phyloP scores from a whole-genome alignment of 1,140 invertebrate species.

The Drosophila arawakana region DNA sequence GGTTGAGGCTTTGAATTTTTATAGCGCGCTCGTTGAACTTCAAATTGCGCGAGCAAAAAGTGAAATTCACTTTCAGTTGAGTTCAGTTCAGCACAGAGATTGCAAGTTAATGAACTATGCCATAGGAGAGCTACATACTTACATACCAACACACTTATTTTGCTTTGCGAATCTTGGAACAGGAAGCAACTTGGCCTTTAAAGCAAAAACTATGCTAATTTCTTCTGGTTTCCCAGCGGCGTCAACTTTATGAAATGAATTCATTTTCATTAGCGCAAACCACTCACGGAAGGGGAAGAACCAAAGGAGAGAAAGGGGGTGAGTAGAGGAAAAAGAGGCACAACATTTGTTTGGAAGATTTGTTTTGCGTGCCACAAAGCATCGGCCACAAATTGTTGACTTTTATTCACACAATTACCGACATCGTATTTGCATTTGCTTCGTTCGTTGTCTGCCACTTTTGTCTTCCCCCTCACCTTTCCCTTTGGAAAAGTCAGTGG shows the following conservation, averaged over 20 bases:
- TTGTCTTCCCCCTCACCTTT: background rate
- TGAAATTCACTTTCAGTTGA: slow-evolving; percentile 63
- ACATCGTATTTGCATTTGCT: slow-evolving; percentile 56
- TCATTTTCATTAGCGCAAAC: slow-evolving; percentile 51
- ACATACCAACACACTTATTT: slow-evolving; percentile 34
- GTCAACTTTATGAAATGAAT: slow-evolving; percentile 67
- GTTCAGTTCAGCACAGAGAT: background rate
- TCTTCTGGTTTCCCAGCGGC: slow-evolving; percentile 48
- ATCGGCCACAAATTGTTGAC: slow-evolving; percentile 75
- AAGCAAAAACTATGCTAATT: slow-evolving; percentile 75
- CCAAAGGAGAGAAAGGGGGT: background rate
- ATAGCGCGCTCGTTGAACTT: slow-evolving; percentile 69
- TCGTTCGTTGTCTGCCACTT: background rate
- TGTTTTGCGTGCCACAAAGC: slow-evolving; percentile 60
- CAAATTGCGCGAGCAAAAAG: slow-evolving; percentile 72
- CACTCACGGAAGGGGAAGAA: slow-evolving; percentile 30
- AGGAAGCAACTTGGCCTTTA: slow-evolving; percentile 56
- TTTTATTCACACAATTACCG: slow-evolving; percentile 81
- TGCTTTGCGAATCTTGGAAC: slow-evolving; percentile 23
- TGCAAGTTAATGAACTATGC: slow-evolving; percentile 68
- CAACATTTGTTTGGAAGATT: slow-evolving; percentile 29
- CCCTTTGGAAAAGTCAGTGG: slow-evolving; percentile 21
- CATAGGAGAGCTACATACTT: slow-evolving; percentile 13
- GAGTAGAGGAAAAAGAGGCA: background rate
- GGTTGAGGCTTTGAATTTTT: slow-evolving; percentile 37